Evolutionary conservation across 2,888 invertebrate species (phyloP), one percentile per base, ranked within the genome.

Genomic region (Heliconius ethilla): DNA sequence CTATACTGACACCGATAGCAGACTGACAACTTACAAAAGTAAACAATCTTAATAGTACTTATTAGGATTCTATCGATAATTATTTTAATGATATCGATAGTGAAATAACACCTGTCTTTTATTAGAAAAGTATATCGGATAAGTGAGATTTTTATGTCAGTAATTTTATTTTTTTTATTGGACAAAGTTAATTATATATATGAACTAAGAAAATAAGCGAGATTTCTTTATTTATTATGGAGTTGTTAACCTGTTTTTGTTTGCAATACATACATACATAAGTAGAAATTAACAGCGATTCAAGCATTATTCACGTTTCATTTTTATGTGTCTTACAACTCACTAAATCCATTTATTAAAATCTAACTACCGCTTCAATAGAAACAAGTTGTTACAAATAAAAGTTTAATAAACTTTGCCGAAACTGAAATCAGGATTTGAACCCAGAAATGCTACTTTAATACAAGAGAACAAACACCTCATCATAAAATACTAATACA

Each of bases 1-100:
- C 62, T 78, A 78, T 76, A 78, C 70, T 76, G 76, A 80, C 78
- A 27, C 75, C 40, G 78, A 76, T 76, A 80, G 70, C 78, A 73
- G 73, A 62, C 69, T 40, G 74, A 67, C 74, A 65, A 63, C 45
- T 74, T 63, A 74, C 74, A 74, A 45, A 72, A 74, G 40, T 63
- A 65, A 74, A 74, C 73, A 62, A 40, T 74, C 45, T 74, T 65
- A 74, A 63, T 65, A 65, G 33, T 27, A 45, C 40, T 18, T 65
- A 72, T n/a, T 72, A 63, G 9, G 27, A 3, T 40, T 74, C 63
- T 74, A 22, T 74, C 63, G 40, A 74, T 74, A 27, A 29, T 62
- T 74, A 62, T 18, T 74, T 73, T 55, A 55, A 59, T 25, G 33
- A 59, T 72, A 72, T 72, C 59, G 33, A 72, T 72, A 55, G 22